A percentile compares a stretch with the other conserved stretches of the same genome.
Conservation (phyloP, 2,113 vertebrate genomes). For the Montifringilla adamsi region DNA sequence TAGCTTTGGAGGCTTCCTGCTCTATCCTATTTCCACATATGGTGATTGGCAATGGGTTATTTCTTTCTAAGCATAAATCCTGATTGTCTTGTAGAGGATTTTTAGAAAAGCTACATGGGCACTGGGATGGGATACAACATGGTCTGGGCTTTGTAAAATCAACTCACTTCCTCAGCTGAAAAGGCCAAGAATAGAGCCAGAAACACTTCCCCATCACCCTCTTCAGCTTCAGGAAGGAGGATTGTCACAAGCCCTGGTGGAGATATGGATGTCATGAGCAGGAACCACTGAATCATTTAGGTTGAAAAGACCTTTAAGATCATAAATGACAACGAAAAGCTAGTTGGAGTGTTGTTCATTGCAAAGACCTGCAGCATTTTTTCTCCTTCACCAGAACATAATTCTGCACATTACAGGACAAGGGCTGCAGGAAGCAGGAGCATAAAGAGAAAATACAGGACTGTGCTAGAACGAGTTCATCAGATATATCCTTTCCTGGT, state of each 20-base stretch:
- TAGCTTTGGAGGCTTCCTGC: not conserved
- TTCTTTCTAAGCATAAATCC: not conserved
- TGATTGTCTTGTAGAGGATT: not conserved
- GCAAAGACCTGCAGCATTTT: conserved; percentile 25
- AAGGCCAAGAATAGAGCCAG: not conserved
- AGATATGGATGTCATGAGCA: not conserved
- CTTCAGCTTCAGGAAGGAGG: not conserved
- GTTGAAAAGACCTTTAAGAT: not conserved
- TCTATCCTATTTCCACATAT: not conserved
- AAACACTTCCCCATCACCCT: not conserved
- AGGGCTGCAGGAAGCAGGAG: conserved; percentile 53
- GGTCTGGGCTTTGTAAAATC: not conserved
- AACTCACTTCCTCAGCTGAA: not conserved
- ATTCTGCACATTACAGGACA: conserved; percentile 74
- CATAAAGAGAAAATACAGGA: not conserved
- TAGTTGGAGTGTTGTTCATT: conserved; percentile 50
- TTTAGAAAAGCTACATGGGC: not conserved
- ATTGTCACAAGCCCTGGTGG: not conserved
- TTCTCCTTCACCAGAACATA: conserved; percentile 73
- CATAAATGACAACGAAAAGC: not conserved
- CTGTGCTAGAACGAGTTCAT: not conserved
- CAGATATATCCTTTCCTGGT: not conserved
- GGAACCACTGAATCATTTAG: not conserved
- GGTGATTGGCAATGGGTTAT: not conserved
- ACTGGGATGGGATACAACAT: not conserved